A percentile compares a stretch with the other conserved stretches of the same genome.
phyloP scores from a whole-genome alignment of 2,113 vertebrate species.

The Periophthalmodon schlosseri region DNA sequence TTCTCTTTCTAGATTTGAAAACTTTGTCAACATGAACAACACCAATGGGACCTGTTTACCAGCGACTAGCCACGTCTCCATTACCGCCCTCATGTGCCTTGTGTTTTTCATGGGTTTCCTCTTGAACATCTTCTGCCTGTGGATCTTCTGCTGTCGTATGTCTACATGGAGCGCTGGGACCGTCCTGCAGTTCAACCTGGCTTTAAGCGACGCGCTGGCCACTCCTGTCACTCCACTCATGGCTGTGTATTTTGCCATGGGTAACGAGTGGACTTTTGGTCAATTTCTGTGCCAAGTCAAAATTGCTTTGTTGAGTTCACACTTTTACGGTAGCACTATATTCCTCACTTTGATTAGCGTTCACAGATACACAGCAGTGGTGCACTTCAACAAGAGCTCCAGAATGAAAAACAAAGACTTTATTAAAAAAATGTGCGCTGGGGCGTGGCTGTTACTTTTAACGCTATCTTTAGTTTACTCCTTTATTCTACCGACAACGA shows the following conservation, averaged over 20 bases:
- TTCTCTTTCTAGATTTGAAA: slow-evolving; percentile 17
- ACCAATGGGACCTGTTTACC: slow-evolving; percentile 3
- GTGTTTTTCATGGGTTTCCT: slow-evolving; percentile 68
- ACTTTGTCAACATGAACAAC: slow-evolving; percentile 23
- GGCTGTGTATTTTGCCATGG: slow-evolving; percentile 60
- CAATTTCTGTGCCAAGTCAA: slow-evolving; percentile 68
- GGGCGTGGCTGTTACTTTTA: slow-evolving; percentile 66
- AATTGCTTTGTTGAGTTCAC: slow-evolving; percentile 64
- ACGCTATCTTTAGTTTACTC: slow-evolving; percentile 54
- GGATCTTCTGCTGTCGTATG: slow-evolving; percentile 73
- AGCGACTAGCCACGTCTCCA: slow-evolving; percentile 29
- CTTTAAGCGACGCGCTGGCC: slow-evolving; percentile 69
- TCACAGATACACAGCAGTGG: slow-evolving; percentile 67
- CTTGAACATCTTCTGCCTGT: slow-evolving; percentile 66
- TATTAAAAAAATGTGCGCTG: slow-evolving; percentile 66
- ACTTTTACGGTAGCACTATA: slow-evolving; percentile 72
- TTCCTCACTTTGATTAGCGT: slow-evolving; percentile 78
- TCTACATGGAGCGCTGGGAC: slow-evolving; percentile 71
- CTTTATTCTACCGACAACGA: slow-evolving; percentile 55
- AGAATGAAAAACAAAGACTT: slow-evolving; percentile 66
- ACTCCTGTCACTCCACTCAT: slow-evolving; percentile 65
- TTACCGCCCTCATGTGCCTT: slow-evolving; percentile 64
- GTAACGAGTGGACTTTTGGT: slow-evolving; percentile 70
- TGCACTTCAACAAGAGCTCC: slow-evolving; percentile 60
- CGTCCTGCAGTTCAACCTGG: slow-evolving; percentile 76